Evolutionary conservation across 2,113 vertebrate species (phyloP), one percentile per base, ranked within the genome.

Genomic region (Microtus ochrogaster): DNA sequence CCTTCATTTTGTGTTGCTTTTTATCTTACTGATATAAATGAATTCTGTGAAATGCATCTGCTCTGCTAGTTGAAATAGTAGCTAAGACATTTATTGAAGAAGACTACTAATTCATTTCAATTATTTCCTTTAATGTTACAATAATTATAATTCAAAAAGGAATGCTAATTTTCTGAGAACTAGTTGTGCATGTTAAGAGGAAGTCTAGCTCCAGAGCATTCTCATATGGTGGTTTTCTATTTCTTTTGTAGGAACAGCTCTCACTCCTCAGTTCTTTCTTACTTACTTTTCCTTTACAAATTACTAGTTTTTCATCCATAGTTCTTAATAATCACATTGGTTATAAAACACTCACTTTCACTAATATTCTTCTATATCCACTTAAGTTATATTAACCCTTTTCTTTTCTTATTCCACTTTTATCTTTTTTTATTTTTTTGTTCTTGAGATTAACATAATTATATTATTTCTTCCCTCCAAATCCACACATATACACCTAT

Each of bases 51-150:
- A 97, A 92, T 95, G 89, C 95, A 97, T 96, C 97, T 97, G 92
- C 94, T 97, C 94, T 97, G 82, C 92, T 96, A 96, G 94, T 94
- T 96, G 91, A 97, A 96, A 97, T 97, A 97, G 86, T 96, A 90
- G 55, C 91, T 77, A 90, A 97, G 96, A 97, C 92, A 94, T 97
- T 97, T 97, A 98, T 97, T 98, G 95, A 96, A 96, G 95, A 96
- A 96, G 97, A 97, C 97, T 96, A 94, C 96, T 96, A 98, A 97
- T 97, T 98, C 97, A 97, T 97, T 97, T 97, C 92, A 97, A 97
- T 97, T 97, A 97, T 98, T 97, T 98, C 89, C 95, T 98, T 97
- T 97, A 97, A 95, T 97, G 92, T 97, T 97, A 96, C 74, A 97
- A 98, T 97, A 97, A 97, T 96, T 97, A 98, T 97, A 87, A 97